Percentiles rank a stretch among this genome's conserved stretches.
These are phyloP conservation scores for Neodontobutis hainanensis DNA, from an alignment of 2,113 vertebrate species.

Conservation along the genomic window DNA sequence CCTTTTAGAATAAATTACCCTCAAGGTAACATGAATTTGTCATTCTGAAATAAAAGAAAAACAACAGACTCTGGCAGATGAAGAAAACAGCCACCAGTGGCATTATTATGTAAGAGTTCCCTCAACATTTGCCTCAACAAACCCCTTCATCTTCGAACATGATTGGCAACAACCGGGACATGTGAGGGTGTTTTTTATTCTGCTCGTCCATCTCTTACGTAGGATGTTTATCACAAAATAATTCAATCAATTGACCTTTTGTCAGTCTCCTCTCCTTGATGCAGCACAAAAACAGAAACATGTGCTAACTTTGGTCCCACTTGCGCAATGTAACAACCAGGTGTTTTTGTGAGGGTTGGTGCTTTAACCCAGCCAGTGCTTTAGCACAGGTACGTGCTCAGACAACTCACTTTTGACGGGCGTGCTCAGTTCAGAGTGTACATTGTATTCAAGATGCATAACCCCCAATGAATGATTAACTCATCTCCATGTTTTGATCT, in stretches of 20 bases:
- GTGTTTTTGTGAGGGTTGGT: neutral
- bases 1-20: too few species aligned
- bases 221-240: conserved; percentile 18
- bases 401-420: neutral
- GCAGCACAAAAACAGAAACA: conserved; percentile 19
- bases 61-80: too few species aligned
- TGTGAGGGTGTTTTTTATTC: conserved; percentile 1
- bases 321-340: neutral
- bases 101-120: neutral
- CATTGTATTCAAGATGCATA: neutral
- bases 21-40: too few species aligned
- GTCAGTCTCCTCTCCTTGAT: conserved; percentile 1
- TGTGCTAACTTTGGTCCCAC: neutral
- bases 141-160: too few species aligned
- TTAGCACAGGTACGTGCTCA: neutral
- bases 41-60: too few species aligned
- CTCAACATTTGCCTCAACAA: too few species aligned
- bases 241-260: conserved; percentile 21
- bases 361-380: neutral
- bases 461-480: conserved; percentile 1
- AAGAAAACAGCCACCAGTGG: too few species aligned
- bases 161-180: neutral
- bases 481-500: neutral
- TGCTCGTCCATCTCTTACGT: neutral
- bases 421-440: neutral